Percentiles rank a stretch among this genome's conserved stretches.
Evolutionary conservation across 2,888 invertebrate species (phyloP).

Genomic region (Plagodis dolabraria): DNA sequence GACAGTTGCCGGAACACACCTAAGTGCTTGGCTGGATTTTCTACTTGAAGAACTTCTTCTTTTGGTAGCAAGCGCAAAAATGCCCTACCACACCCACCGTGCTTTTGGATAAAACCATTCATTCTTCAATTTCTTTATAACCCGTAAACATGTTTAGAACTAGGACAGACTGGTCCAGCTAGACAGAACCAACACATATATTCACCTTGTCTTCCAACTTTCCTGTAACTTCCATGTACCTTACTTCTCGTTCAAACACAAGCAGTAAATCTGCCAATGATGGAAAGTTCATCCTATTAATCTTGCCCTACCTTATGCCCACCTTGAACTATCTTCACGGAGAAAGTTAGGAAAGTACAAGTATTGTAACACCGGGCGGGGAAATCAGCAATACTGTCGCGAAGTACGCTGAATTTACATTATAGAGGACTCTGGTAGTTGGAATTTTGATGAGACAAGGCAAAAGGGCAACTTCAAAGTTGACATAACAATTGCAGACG

Average conservation of each 20-base stretch:
- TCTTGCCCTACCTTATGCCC: constrained; percentile 21
- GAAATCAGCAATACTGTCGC: constrained; percentile 28
- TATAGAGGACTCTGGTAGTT: not conserved
- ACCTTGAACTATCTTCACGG: constrained; percentile 3
- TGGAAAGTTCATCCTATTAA: constrained; percentile 32
- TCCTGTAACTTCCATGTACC: not conserved
- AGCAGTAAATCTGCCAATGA: constrained; percentile 31
- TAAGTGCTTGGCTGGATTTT: no score
- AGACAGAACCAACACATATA: no score
- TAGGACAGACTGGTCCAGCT: no score
- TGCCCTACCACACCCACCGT: no score
- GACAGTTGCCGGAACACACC: no score
- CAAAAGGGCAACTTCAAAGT: constrained; percentile 2
- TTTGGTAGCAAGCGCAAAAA: no score
- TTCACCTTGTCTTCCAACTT: constrained; percentile 2
- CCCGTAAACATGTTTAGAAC: no score
- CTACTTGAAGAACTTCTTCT: no score
- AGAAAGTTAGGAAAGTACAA: constrained; percentile 24
- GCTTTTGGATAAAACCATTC: no score
- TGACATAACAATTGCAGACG: not conserved
- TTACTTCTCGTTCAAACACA: constrained; percentile 15
- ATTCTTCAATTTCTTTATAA: no score
- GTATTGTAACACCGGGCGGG: constrained; percentile 21
- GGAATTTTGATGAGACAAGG: constrained; percentile 12
- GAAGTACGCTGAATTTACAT: constrained; percentile 5